phyloP scores from a whole-genome alignment of 2,888 invertebrate genomes.

The Iselma pallidipennis region DNA sequence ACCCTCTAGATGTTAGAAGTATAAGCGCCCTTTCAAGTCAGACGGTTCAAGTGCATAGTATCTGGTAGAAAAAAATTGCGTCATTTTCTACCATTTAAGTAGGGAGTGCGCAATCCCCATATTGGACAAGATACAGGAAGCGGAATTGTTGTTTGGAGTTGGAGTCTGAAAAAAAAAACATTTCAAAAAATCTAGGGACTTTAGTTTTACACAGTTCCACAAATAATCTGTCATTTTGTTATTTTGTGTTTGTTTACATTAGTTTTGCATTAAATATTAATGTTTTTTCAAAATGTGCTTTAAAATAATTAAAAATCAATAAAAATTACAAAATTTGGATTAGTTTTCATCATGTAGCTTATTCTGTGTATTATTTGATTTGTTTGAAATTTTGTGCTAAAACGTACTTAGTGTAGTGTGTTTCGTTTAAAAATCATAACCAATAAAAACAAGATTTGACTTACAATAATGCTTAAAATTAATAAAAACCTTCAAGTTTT shows the following conservation, averaged over 20 bases:
- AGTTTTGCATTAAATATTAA: not conserved
- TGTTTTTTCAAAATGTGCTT: slow-evolving; percentile 5
- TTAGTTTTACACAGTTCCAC: not conserved
- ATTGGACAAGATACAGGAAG: not conserved
- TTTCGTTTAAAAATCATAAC: not conserved
- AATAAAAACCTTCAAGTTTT: slow-evolving; percentile 4
- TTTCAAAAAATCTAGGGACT: too few relatives aligned
- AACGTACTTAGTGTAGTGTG: not conserved
- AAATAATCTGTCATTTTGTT: slow-evolving; percentile 13
- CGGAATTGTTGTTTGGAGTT: not conserved
- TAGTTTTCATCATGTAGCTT: not conserved
- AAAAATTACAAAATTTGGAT: not conserved
- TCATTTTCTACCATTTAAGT: too few relatives aligned
- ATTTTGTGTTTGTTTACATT: slow-evolving; percentile 8
- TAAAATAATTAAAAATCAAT: not conserved
- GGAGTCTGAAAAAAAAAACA: too few relatives aligned
- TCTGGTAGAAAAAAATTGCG: too few relatives aligned
- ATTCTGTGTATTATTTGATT: too few relatives aligned
- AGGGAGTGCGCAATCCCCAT: too few relatives aligned
- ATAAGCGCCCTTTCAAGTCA: too few relatives aligned
- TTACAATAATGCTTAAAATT: slow-evolving; percentile 7
- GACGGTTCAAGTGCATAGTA: too few relatives aligned
- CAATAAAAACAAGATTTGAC: not conserved
- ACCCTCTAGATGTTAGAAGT: too few relatives aligned
- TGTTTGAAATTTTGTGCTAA: not conserved